A percentile compares a stretch with the other conserved stretches of the same genome.
Conservation (phyloP, 2,797 vertebrate genomes). For the Synaphobranchus kaupii region DNA sequence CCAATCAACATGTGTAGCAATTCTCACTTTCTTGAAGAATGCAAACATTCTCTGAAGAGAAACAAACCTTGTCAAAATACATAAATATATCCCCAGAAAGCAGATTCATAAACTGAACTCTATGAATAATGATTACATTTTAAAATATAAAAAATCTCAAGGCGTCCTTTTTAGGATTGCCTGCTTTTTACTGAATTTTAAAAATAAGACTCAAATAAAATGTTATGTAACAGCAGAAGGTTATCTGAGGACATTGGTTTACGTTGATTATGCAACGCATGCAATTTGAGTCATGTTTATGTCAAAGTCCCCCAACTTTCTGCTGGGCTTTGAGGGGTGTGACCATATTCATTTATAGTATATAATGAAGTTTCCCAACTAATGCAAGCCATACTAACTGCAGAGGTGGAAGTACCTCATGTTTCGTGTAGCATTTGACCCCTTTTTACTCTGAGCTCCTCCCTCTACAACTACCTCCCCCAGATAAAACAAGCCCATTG, state of each 20-base stretch:
- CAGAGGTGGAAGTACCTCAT: not conserved
- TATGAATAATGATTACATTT: not conserved
- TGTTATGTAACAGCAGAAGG: not conserved
- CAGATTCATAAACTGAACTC: not conserved
- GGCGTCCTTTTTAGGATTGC: not conserved
- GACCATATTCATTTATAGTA: not conserved
- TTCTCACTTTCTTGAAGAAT: not conserved
- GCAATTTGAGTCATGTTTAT: not conserved
- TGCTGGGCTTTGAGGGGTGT: not conserved
- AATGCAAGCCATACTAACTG: not conserved
- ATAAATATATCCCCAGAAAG: not conserved
- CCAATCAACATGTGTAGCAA: not conserved
- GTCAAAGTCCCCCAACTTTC: not conserved
- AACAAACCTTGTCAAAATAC: not conserved
- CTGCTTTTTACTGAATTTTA: not conserved
- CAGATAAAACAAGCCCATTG: too few species aligned
- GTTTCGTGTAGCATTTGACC: not conserved
- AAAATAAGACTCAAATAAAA: not conserved
- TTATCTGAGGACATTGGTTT: not conserved
- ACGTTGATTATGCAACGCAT: not conserved
- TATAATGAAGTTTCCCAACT: not conserved
- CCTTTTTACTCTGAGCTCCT: not conserved
- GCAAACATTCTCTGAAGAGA: not conserved
- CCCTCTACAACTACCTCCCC: too few species aligned
- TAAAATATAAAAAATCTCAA: not conserved